Percentiles rank a stretch among this genome's conserved stretches.
These are phyloP conservation scores for Lagocephalus sceleratus DNA, from an alignment of 2,797 vertebrate genomes.

Conservation along the genomic window DNA sequence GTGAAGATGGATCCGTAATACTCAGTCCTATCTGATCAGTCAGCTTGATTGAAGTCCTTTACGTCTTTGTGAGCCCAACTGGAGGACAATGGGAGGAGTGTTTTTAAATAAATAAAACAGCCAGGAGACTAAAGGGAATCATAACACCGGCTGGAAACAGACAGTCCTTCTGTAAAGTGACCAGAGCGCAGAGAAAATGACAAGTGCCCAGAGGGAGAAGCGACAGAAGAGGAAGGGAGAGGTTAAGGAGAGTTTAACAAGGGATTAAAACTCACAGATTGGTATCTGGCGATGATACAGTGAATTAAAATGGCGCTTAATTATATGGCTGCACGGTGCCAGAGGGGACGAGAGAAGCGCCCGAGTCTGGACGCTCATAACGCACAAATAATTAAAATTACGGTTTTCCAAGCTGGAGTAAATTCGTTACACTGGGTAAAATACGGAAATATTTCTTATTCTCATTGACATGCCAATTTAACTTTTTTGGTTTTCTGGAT, in stretches of 20 bases:
- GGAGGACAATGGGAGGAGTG: conserved; percentile 64
- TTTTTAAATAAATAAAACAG: conserved; percentile 72
- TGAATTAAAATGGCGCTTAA: conserved; percentile 57
- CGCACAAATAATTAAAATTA: neutral
- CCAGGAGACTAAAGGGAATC: conserved; percentile 63
- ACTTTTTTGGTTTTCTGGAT: too few species aligned
- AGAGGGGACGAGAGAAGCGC: conserved; percentile 26
- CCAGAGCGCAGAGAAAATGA: conserved; percentile 42
- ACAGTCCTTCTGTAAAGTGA: conserved; percentile 56
- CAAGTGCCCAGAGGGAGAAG: conserved; percentile 60
- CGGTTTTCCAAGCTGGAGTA: too few species aligned
- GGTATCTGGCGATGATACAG: conserved; percentile 56
- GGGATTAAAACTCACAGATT: conserved; percentile 73
- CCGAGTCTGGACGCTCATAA: conserved; percentile 15
- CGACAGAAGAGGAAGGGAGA: conserved; percentile 37
- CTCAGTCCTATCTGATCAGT: conserved; percentile 40
- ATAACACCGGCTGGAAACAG: conserved; percentile 64
- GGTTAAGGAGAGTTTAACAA: conserved; percentile 79
- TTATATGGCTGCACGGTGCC: conserved; percentile 42
- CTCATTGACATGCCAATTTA: too few species aligned
- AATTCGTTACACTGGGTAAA: too few species aligned
- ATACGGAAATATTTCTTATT: too few species aligned
- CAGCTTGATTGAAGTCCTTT: conserved; percentile 44
- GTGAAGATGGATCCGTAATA: neutral
- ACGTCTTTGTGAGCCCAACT: conserved; percentile 27